A percentile compares a stretch with the other conserved stretches of the same genome.
Conservation (phyloP, 2,888 invertebrate species). For the Habroteleia sp. region DNA sequence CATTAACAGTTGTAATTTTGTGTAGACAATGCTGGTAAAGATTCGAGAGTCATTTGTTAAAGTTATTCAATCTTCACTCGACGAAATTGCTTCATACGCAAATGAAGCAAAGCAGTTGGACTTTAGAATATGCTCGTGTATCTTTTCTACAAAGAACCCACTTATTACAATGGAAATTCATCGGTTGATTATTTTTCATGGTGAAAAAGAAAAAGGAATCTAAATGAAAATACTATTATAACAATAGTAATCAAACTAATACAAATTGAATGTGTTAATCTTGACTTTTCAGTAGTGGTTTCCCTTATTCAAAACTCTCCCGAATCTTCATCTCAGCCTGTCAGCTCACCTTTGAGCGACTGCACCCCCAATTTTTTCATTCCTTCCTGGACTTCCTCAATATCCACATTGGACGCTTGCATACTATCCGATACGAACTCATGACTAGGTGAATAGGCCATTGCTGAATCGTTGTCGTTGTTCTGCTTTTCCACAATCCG, state of each 20-base stretch:
- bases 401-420: conserved; percentile 85
- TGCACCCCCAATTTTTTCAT: conserved; percentile 88
- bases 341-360: conserved; percentile 83
- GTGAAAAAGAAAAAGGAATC: no score
- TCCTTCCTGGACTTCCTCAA: conserved; percentile 88
- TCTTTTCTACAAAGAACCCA: conserved; percentile 11
- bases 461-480: conserved; percentile 48
- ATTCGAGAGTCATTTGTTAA: conserved; percentile 51
- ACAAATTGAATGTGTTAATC: no score
- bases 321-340: conserved; percentile 52
- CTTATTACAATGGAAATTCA: conserved; percentile 6
- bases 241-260: no score
- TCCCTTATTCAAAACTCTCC: conserved; percentile 17
- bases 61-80: conserved; percentile 15
- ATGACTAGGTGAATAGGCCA: conserved; percentile 80
- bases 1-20: conserved; percentile 35
- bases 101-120: no score
- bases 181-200: no score
- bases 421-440: conserved; percentile 91
- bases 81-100: conserved; percentile 12
- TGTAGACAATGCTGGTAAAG: conserved; percentile 43
- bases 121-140: conserved; percentile 2
- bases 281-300: no score
- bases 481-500: conserved; percentile 56
- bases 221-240: not conserved